Percentiles rank a stretch among this genome's conserved stretches.
Conservation (phyloP, 2,113 vertebrate species). For the Muntiacus muntjak region DNA sequence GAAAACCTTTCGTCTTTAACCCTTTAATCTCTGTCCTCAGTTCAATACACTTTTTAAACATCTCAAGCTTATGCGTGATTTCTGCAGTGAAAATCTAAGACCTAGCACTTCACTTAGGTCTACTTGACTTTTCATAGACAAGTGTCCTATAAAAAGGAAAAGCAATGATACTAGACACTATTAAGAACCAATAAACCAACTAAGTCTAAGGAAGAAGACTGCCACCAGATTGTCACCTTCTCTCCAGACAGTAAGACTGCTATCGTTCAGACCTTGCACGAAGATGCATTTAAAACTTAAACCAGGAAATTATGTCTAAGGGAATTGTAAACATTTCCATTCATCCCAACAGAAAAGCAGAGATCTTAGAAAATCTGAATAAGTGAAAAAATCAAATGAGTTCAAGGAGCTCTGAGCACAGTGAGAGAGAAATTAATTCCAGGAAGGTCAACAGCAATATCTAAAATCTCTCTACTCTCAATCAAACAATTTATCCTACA, state of each 20-base stretch:
- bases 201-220: neutral
- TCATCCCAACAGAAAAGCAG: neutral
- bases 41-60: neutral
- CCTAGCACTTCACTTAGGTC: neutral
- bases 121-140: neutral
- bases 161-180: neutral
- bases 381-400: neutral
- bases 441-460: neutral
- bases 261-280: neutral
- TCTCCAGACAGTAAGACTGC: neutral
- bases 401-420: neutral
- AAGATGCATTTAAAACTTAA: neutral
- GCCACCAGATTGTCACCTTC: neutral
- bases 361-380: neutral
- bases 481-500: neutral
- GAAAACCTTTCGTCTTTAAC: neutral
- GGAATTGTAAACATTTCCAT: neutral
- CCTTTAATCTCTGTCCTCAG: neutral
- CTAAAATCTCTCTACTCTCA: neutral
- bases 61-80: neutral
- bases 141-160: neutral
- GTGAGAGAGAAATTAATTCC: neutral
- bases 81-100: neutral
- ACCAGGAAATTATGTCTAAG: neutral
- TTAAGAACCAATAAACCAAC: neutral